Evolutionary conservation across 1,140 invertebrate genomes (phyloP), one percentile per base, ranked within the genome.

Genomic region (Scaptomyza graminum): DNA sequence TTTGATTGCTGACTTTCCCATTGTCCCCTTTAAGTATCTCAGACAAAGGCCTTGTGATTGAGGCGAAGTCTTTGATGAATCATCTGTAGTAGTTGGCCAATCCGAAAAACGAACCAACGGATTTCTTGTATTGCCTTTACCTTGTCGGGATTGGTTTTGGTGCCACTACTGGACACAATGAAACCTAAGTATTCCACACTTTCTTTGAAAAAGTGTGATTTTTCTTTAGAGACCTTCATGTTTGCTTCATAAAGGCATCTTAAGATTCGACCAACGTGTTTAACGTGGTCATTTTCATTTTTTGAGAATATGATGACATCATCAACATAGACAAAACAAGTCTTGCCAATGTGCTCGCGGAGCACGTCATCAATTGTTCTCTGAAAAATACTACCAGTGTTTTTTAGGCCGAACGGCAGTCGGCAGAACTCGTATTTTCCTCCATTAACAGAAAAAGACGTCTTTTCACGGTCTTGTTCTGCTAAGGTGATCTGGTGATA

Each of bases 141-240:
- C 15, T 44, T 43, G 1, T 16, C 5, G 13, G 13, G 41, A 31
- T 28, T 31, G 3, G 12, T 7, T 8, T 16, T 13, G 43, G n/a
- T n/a, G 22, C 25, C 25, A 25, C 25, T 25, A 5, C 25, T 25
- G 25, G 25, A 25, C 25, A 25, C 25, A n/a, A 60, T 43, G n/a
- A 28, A 37, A 6, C 18, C 34, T 4, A 51, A 28, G 15, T 47
- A 60, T 8, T 57, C 25, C 2, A 57, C 31, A 89, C 65, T 13
- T 47, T 65, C 28, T 54, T 79, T 65, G 9, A 79, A 90, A 67
- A 93, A 93, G 46, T 60, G 22, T 5, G 81, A 92, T 76, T 93
- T 93, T 52, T 87, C 63, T 13, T 60, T 18, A 2, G 6, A 93
- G 73, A 43, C 47, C 91, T 93, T 47, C 8, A 94, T 74, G 13